phyloP scores from a whole-genome alignment of 2,888 invertebrate species.

The Tetragnatha montana region DNA sequence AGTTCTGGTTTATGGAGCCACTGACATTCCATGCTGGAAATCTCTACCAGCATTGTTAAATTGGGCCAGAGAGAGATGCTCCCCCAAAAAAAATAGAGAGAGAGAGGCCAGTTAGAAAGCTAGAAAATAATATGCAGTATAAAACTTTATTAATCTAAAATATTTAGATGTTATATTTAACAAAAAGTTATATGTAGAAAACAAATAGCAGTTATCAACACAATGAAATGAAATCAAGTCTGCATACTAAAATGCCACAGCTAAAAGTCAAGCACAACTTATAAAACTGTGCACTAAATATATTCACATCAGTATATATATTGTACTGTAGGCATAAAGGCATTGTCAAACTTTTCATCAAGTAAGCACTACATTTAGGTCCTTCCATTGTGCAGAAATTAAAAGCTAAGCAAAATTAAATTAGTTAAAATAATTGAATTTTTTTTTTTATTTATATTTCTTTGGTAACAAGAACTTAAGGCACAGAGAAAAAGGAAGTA shows the following conservation, averaged over 20 bases:
- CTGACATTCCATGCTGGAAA: no score
- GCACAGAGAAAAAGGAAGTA: slow-evolving; percentile 30
- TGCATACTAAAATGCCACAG: slow-evolving; percentile 1
- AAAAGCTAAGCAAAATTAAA: neutral
- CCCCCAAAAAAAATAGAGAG: no score
- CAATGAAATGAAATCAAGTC: slow-evolving; percentile 10
- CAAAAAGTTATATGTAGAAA: slow-evolving; percentile 38
- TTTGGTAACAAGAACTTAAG: slow-evolving; percentile 5
- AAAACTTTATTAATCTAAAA: slow-evolving; percentile 65
- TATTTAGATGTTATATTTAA: slow-evolving; percentile 48
- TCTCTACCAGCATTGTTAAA: no score
- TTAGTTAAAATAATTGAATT: neutral
- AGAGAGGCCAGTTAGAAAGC: no score
- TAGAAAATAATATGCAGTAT: slow-evolving; percentile 17
- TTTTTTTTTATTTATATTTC: neutral
- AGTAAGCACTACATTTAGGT: slow-evolving; percentile 1
- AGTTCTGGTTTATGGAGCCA: neutral
- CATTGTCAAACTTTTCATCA: slow-evolving; percentile 33
- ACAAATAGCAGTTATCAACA: slow-evolving; percentile 6
- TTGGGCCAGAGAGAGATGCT: no score
- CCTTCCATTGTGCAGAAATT: slow-evolving; percentile 41
- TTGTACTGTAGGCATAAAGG: slow-evolving; percentile 51
- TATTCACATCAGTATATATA: slow-evolving; percentile 19
- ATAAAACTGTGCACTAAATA: slow-evolving; percentile 15
- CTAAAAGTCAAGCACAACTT: neutral